Evolutionary conservation across 2,888 invertebrate species (phyloP).

Genomic region (Tillus elongatus): DNA sequence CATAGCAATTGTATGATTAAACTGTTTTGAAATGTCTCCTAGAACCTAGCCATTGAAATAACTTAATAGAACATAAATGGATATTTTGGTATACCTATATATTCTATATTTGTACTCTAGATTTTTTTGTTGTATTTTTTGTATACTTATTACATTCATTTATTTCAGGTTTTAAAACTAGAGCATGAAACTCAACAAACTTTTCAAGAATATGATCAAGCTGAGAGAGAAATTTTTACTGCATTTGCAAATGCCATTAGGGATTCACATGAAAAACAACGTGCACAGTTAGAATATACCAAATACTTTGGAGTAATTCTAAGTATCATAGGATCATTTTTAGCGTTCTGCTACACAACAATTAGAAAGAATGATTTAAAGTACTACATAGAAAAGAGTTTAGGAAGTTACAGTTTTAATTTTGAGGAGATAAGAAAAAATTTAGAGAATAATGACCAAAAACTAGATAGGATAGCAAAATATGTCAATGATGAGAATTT

Average conservation of each 20-base stretch:
- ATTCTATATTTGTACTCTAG: too few relatives aligned
- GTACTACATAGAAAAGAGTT: constrained; percentile 27
- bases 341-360: constrained; percentile 35
- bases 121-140: too few relatives aligned
- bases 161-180: constrained; percentile 47
- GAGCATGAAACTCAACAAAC: constrained; percentile 54
- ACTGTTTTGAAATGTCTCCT: too few relatives aligned
- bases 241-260: constrained; percentile 66
- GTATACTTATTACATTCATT: too few relatives aligned
- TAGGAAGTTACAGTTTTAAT: constrained; percentile 9
- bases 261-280: constrained; percentile 73
- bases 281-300: constrained; percentile 71
- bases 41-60: too few relatives aligned
- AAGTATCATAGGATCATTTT: constrained; percentile 36
- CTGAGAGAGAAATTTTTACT: constrained; percentile 67
- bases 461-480: not conserved
- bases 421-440: not conserved
- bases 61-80: too few relatives aligned
- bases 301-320: constrained; percentile 60
- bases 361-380: constrained; percentile 36
- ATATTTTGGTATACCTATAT: too few relatives aligned
- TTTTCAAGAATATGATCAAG: constrained; percentile 58
- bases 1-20: too few relatives aligned
- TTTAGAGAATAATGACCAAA: not conserved
- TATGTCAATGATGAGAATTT: not conserved